Evolutionary conservation across 2,888 invertebrate species (phyloP), one percentile per base, ranked within the genome.

Genomic region (Stegana nigrithorax): DNA sequence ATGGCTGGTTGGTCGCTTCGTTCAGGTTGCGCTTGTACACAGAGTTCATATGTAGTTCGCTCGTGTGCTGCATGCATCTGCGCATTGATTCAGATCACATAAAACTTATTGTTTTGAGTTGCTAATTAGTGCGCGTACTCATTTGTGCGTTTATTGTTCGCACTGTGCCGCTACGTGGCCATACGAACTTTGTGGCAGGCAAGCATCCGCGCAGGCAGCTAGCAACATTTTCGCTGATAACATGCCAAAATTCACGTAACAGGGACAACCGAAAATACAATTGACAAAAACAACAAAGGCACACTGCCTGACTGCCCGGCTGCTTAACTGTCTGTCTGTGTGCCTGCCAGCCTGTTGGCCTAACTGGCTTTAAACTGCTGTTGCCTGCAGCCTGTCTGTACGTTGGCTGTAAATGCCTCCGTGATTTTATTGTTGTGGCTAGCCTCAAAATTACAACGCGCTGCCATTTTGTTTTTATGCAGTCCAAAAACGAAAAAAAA

Each of bases 11-110:
- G 36, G 10, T 36, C 12, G 2, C n/a, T 10, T 36, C n/a, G 36
- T 36, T 36, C 12, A n/a, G 10, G 36, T 36, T 36, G 4, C 36
- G 10, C 10, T 36, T 36, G 36, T 36, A 10, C 36, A 36, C 10
- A n/a, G n/a, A 39, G 39, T 5, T 39, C 39, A 39, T 4, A 39
- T n/a, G 51, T 14, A 26, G 17, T 19, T 21, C 10, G 27, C 17
- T 17, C 27, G 26, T 51, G 21, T 27, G 29, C 27, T 8, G 26
- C 14, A 8, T 29, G 25, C 51, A 27, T 23, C 10, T 51, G 6
- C 14, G 29, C 69, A 68, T 71, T 64, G 69, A 71, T 66, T 67
- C 56, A 59, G 68, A 68, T 69, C 59, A 59, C 66, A 63, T 64
- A 64, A 69, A 69, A 65, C 68, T 64, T 65, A 62, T 50, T 62